Evolutionary conservation across 2,113 vertebrate species (phyloP), one percentile per base, ranked within the genome.

Genomic region (Nestor notabilis): DNA sequence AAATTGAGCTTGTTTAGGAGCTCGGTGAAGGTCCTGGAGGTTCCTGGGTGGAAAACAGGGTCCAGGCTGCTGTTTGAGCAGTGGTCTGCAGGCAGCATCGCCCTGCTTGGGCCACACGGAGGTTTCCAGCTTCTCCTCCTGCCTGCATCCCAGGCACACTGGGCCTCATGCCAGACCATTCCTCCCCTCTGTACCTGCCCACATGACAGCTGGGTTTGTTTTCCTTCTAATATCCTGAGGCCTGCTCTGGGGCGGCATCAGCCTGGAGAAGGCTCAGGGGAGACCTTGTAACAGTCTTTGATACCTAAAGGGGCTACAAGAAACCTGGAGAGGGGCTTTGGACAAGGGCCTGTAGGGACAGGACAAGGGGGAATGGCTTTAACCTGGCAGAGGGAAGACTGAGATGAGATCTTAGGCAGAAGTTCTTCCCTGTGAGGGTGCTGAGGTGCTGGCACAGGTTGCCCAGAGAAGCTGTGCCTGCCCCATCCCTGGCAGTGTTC

Each of bases 1-100:
- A 70, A 52, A 44, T 0, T 0, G 7, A 76, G 41, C 9, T 58
- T 0, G 4, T 55, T 77, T 12, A 27, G 58, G 21, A 58, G n/a
- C n/a, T 56, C 3, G 2, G 49, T 25, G 87, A 31, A 50, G 55
- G 44, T 41, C 43, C 52, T 43, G 66, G 55, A 33, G 35, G 31
- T 37, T 43, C 24, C 11, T 11, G 46, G 43, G 18, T 77, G 18
- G 58, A n/a, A 80, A 76, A 29, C 31, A 4, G 43, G 27, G 21
- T 31, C 43, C 1, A 2, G 52, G n/a, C 20, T 37, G 89, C 43
- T 61, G 25, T 25, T 11, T 20, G 21, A 78, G 60, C 5, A 4
- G 60, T 43, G 80, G 13, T 41, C 25, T 61, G 46, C 21, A 24
- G 71, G 39, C 23, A 86, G 55, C 24, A n/a, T 69, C 0, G 0